phyloP scores from a whole-genome alignment of 2,797 vertebrate genomes.

The Remorina albescens region DNA sequence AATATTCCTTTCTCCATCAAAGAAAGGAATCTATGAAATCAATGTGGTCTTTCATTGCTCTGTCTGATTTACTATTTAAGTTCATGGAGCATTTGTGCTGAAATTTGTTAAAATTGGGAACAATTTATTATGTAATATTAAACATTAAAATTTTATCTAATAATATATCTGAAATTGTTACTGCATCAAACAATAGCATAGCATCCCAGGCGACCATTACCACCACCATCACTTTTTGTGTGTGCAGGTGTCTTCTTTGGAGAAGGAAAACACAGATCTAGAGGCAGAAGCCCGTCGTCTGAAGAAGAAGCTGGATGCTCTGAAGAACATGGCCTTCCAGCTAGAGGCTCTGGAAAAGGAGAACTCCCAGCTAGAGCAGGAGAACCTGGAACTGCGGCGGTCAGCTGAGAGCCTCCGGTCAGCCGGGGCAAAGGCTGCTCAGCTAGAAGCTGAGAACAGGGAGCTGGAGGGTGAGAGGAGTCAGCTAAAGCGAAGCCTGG shows the following conservation, averaged over 20 bases:
- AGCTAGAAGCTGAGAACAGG: constrained; percentile 93
- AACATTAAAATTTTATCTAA: not conserved
- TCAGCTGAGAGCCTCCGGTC: constrained; percentile 90
- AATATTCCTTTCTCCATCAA: no score
- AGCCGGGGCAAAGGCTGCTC: constrained; percentile 89
- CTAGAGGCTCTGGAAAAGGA: constrained; percentile 95
- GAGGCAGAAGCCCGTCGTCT: constrained; percentile 92
- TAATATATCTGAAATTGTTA: not conserved
- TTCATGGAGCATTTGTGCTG: not conserved
- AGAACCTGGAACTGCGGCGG: constrained; percentile 93
- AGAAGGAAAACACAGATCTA: constrained; percentile 93
- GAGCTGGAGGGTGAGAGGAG: constrained; percentile 95
- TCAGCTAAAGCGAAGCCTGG: constrained; percentile 92
- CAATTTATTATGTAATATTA: not conserved
- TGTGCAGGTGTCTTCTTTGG: constrained; percentile 82
- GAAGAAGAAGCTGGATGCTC: constrained; percentile 91
- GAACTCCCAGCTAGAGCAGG: constrained; percentile 93
- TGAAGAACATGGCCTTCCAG: constrained; percentile 93
- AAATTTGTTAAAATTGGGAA: not conserved
- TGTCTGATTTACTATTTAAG: constrained; percentile 3
- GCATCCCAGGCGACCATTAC: not conserved
- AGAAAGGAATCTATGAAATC: not conserved
- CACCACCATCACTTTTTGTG: not conserved
- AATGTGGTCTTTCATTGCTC: not conserved
- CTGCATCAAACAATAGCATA: not conserved